Conservation (phyloP, 2,797 vertebrate genomes). For the Amblyopsis hoosieri region DNA sequence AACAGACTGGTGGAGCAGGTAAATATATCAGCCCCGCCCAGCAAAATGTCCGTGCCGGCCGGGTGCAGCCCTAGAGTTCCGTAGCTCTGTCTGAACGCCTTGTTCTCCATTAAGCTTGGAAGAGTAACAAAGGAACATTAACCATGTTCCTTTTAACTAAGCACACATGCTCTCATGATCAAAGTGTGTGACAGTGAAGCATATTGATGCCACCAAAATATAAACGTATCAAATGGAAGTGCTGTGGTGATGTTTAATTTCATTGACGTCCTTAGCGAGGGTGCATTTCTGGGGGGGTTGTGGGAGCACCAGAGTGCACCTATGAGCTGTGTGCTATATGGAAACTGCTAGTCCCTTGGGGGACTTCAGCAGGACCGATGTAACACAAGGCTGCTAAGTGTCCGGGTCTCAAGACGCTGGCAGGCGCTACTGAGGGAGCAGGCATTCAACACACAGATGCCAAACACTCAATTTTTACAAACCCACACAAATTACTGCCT, state of each 20-base stretch:
- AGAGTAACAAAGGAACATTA: too few relatives aligned
- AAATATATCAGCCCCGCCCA: too few relatives aligned
- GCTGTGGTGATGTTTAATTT: background rate
- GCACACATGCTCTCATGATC: constrained; percentile 1
- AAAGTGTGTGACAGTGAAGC: constrained; percentile 4
- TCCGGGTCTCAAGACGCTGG: constrained; percentile 31
- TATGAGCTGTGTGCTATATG: constrained; percentile 9
- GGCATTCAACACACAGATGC: constrained; percentile 63
- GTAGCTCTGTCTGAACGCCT: too few relatives aligned
- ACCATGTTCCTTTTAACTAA: background rate
- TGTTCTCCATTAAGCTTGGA: too few relatives aligned
- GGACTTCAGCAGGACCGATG: constrained; percentile 46
- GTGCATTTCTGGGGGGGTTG: constrained; percentile 17
- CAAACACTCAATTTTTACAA: constrained; percentile 48
- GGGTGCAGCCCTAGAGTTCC: too few relatives aligned
- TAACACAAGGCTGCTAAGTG: constrained; percentile 57
- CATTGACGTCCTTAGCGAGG: too few relatives aligned
- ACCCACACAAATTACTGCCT: constrained; percentile 18
- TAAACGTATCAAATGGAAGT: background rate
- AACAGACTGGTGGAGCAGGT: too few relatives aligned
- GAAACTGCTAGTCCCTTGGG: constrained; percentile 30
- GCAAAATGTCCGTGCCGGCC: too few relatives aligned
- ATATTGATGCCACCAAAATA: background rate
- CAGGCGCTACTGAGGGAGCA: constrained; percentile 40
- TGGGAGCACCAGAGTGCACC: constrained; percentile 6